Evolutionary conservation across 2,888 invertebrate genomes (phyloP).

Genomic region (Perizoma flavofasciatum): DNA sequence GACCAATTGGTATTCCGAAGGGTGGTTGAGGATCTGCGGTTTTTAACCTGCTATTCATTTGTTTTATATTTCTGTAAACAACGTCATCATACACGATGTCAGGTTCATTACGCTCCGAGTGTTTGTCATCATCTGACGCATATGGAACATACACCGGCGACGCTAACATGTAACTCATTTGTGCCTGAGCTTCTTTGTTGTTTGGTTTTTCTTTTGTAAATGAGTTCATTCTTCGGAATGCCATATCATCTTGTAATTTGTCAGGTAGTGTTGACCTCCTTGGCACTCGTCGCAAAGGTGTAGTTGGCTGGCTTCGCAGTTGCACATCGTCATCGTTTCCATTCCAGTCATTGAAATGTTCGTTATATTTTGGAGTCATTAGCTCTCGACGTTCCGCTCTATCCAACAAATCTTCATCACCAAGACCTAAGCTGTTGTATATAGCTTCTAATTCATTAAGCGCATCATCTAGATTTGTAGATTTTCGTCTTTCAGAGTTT

Average conservation of each 20-base stretch:
- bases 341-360: constrained; percentile 79
- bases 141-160: constrained; percentile 86
- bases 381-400: constrained; percentile 90
- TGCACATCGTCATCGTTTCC: constrained; percentile 77
- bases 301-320: constrained; percentile 74
- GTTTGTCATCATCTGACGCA: constrained; percentile 75
- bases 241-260: constrained; percentile 91
- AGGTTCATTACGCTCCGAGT: constrained; percentile 88
- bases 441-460: constrained; percentile 95
- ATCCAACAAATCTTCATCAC: constrained; percentile 92
- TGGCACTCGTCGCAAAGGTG: constrained; percentile 68
- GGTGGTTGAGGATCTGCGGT: constrained; percentile 93
- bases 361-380: constrained; percentile 81
- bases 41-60: constrained; percentile 89
- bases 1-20: constrained; percentile 95
- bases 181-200: constrained; percentile 69
- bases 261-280: constrained; percentile 85
- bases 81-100: constrained; percentile 93
- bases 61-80: constrained; percentile 90
- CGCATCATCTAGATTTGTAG: constrained; percentile 93
- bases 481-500: constrained; percentile 84
- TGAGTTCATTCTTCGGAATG: constrained; percentile 88
- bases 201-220: constrained; percentile 78
- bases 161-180: constrained; percentile 87
- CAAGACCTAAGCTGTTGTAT: constrained; percentile 93